Conservation (phyloP, 2,113 vertebrate species). For the Parus major region DNA sequence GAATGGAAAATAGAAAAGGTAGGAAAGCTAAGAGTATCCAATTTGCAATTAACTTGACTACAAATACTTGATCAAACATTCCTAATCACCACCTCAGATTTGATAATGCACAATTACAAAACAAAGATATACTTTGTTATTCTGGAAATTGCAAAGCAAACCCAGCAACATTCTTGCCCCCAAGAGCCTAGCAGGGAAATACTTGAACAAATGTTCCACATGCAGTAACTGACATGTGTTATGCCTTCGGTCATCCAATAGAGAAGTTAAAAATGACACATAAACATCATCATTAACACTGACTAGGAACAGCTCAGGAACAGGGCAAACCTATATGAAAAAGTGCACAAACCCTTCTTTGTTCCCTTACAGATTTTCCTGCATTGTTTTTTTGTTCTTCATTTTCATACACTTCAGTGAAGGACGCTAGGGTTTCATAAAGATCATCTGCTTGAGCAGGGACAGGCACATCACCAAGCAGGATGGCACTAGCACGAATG, state of each 20-base stretch:
- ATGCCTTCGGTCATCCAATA: background rate
- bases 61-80: background rate
- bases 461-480: conserved; percentile 87
- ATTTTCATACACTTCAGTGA: conserved; percentile 83
- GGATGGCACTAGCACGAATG: conserved; percentile 88
- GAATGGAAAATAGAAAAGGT: background rate
- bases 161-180: background rate
- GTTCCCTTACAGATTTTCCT: conserved; percentile 56
- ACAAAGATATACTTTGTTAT: background rate
- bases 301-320: background rate
- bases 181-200: background rate
- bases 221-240: background rate
- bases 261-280: background rate
- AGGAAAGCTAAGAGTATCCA: background rate
- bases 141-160: background rate
- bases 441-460: conserved; percentile 85
- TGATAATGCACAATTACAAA: background rate
- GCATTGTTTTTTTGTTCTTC: conserved; percentile 71
- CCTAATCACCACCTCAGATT: background rate
- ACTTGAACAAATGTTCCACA: background rate
- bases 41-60: background rate
- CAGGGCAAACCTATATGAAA: background rate
- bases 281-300: background rate
- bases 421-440: conserved; percentile 85
- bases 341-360: conserved; percentile 36